Evolutionary conservation across 2,113 vertebrate genomes (phyloP).

Genomic region (Albula goreensis): DNA sequence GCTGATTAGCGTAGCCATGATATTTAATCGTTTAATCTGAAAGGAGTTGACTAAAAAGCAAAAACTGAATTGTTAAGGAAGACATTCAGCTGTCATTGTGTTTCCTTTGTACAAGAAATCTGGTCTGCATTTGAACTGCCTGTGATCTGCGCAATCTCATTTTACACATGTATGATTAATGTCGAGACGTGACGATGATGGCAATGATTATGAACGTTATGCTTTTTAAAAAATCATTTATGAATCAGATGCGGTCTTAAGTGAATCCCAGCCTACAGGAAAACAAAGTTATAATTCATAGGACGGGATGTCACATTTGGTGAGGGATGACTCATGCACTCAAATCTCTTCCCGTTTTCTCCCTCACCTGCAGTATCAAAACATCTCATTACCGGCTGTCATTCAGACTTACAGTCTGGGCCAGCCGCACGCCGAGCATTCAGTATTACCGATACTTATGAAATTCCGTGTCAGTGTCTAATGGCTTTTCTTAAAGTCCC

Average conservation of each 20-base stretch:
- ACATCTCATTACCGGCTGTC: constrained; percentile 66
- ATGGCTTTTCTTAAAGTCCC: neutral
- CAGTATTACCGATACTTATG: constrained; percentile 39
- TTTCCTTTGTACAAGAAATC: too few species aligned
- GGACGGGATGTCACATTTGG: constrained; percentile 50
- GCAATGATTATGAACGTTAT: neutral
- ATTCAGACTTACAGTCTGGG: constrained; percentile 58
- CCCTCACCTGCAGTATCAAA: constrained; percentile 65
- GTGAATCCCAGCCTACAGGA: constrained; percentile 40
- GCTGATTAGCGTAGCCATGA: neutral
- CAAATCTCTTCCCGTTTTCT: constrained; percentile 61
- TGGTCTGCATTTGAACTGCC: too few species aligned
- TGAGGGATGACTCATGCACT: constrained; percentile 70
- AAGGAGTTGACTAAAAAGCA: neutral
- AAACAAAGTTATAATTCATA: constrained; percentile 45
- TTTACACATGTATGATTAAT: neutral
- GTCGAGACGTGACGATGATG: neutral
- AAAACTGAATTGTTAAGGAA: too few species aligned
- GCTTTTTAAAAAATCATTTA: constrained; percentile 5
- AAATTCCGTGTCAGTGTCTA: neutral
- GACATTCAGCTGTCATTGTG: too few species aligned
- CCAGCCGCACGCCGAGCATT: constrained; percentile 46
- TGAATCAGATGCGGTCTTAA: constrained; percentile 6
- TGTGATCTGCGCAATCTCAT: neutral
- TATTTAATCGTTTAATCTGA: neutral